These are phyloP conservation scores for Metacarcinus magister DNA, from an alignment of 2,888 invertebrate species.

Conservation along the genomic window DNA sequence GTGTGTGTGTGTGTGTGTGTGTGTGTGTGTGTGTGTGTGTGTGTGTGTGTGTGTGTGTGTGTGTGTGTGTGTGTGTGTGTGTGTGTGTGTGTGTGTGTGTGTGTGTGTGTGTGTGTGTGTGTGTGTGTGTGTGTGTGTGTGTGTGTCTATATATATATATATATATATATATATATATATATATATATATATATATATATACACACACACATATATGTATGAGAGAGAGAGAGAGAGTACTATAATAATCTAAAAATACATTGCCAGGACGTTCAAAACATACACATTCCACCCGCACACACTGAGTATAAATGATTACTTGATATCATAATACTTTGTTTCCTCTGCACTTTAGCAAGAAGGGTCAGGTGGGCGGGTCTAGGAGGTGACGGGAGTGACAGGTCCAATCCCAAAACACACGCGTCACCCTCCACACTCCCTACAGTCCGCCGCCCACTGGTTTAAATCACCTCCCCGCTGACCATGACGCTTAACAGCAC, in stretches of 20 bases:
- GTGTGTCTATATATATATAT: too few species aligned
- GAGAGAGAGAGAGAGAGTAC: too few species aligned
- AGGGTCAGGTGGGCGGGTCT: too few species aligned
- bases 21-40: background rate
- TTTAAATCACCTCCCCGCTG: too few species aligned
- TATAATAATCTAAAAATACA: too few species aligned
- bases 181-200: conserved; percentile 62
- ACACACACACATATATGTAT: too few species aligned
- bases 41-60: background rate
- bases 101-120: background rate
- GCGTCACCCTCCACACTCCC: background rate
- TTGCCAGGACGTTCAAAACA: too few species aligned
- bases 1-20: background rate
- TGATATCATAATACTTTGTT: background rate
- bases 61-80: background rate
- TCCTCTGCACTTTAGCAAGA: background rate
- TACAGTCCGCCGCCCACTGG: background rate
- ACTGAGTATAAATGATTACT: conserved; percentile 20
- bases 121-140: background rate
- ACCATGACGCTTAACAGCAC: too few species aligned
- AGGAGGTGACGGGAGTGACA: too few species aligned
- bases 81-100: background rate
- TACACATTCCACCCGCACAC: too few species aligned
- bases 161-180: conserved; percentile 56
- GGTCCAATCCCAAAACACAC: too few species aligned